phyloP scores from a whole-genome alignment of 1,140 invertebrate species.

The Myzus persicae region DNA sequence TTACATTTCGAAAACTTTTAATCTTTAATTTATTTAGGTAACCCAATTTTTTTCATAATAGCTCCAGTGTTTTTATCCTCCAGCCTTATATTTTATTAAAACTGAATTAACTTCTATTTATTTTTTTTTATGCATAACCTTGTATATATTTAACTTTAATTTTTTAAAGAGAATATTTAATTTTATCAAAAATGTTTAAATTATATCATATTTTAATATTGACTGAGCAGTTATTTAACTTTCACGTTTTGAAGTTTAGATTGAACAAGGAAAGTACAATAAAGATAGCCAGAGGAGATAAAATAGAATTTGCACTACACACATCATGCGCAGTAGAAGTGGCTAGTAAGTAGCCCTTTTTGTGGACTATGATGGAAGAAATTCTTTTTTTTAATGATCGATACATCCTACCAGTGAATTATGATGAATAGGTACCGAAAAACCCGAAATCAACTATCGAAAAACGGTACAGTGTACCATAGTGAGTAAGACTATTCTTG shows the following conservation, averaged over 20 bases:
- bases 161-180: neutral
- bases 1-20: slow-evolving; percentile 20
- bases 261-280: neutral
- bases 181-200: neutral
- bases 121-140: neutral
- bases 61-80: neutral
- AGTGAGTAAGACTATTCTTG: too few relatives aligned
- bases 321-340: neutral
- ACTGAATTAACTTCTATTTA: neutral
- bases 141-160: neutral
- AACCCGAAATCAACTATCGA: too few relatives aligned
- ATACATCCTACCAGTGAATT: neutral
- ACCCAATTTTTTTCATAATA: neutral
- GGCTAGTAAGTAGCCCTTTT: neutral
- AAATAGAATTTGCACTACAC: neutral
- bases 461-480: too few relatives aligned
- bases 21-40: slow-evolving; percentile 22
- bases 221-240: neutral
- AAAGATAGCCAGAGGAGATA: neutral
- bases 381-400: neutral
- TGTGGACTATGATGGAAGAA: too few relatives aligned
- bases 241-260: neutral
- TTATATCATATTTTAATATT: neutral
- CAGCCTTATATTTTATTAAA: neutral
- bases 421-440: too few relatives aligned